These are phyloP conservation scores for Chrysomela aeneicollis DNA, from an alignment of 2,888 invertebrate genomes.

Conservation along the genomic window DNA sequence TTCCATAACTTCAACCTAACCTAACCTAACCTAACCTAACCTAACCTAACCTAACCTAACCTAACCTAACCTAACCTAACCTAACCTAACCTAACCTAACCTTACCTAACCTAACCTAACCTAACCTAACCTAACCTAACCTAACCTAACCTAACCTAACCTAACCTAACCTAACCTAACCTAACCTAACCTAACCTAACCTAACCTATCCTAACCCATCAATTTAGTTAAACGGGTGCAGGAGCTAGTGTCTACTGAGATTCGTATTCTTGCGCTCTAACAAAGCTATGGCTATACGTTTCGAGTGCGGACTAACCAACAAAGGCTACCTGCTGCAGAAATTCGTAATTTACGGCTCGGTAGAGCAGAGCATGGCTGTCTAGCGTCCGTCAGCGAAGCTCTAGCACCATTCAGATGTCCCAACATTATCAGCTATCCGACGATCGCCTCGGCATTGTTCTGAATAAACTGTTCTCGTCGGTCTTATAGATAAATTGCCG, in stretches of 20 bases:
- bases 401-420: slow-evolving; percentile 54
- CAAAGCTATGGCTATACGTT: not conserved
- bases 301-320: slow-evolving; percentile 29
- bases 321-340: slow-evolving; percentile 54
- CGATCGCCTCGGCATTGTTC: slow-evolving; percentile 47
- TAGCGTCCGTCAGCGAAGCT: slow-evolving; percentile 54
- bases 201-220: too few relatives aligned
- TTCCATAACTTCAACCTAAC: too few relatives aligned
- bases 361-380: slow-evolving; percentile 52
- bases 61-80: too few relatives aligned
- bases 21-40: too few relatives aligned
- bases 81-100: too few relatives aligned
- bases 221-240: not conserved
- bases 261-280: not conserved
- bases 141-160: too few relatives aligned
- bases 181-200: too few relatives aligned
- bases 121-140: too few relatives aligned
- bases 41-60: too few relatives aligned
- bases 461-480: slow-evolving; percentile 42
- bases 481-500: slow-evolving; percentile 42
- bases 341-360: slow-evolving; percentile 55
- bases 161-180: too few relatives aligned
- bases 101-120: too few relatives aligned
- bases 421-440: slow-evolving; percentile 46
- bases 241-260: not conserved